Percentiles rank a stretch among this genome's conserved stretches.
Conservation (phyloP, 2,797 vertebrate species). For the Chloroceryle amazona region DNA sequence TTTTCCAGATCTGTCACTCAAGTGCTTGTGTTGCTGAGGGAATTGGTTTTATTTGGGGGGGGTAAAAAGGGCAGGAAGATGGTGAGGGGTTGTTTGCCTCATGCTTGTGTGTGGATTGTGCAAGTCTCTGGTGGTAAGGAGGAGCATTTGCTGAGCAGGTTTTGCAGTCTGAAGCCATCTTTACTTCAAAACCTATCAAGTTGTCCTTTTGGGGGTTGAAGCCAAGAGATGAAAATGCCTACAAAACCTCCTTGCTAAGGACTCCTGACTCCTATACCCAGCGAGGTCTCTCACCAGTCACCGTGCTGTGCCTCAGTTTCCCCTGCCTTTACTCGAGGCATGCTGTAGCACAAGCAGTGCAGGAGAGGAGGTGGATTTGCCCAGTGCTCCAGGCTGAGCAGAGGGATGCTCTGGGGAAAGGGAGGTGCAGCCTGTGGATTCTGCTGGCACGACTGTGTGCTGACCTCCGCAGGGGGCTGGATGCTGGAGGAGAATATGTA, state of each 20-base stretch:
- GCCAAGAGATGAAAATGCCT: not conserved
- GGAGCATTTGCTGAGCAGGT: not conserved
- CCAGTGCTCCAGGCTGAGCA: not conserved
- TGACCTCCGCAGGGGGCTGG: not conserved
- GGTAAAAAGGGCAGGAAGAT: not conserved
- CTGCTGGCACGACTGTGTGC: not conserved
- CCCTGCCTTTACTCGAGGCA: fast-evolving
- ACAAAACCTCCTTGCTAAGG: not conserved
- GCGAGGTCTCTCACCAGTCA: not conserved
- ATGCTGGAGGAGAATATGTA: not conserved
- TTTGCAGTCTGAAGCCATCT: not conserved
- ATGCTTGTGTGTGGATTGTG: not conserved
- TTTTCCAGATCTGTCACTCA: not conserved
- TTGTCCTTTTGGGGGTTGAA: not conserved
- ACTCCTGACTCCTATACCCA: not conserved
- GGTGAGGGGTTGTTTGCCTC: not conserved
- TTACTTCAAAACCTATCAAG: not conserved
- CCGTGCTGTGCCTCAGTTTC: not conserved
- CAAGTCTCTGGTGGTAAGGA: not conserved
- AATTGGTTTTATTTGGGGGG: not conserved
- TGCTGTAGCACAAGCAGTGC: not conserved
- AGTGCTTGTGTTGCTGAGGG: not conserved
- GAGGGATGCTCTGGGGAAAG: not conserved
- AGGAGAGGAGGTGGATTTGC: not conserved
- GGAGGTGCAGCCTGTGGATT: not conserved